phyloP scores from a whole-genome alignment of 2,888 invertebrate genomes.

The Cacoxenus indagator region DNA sequence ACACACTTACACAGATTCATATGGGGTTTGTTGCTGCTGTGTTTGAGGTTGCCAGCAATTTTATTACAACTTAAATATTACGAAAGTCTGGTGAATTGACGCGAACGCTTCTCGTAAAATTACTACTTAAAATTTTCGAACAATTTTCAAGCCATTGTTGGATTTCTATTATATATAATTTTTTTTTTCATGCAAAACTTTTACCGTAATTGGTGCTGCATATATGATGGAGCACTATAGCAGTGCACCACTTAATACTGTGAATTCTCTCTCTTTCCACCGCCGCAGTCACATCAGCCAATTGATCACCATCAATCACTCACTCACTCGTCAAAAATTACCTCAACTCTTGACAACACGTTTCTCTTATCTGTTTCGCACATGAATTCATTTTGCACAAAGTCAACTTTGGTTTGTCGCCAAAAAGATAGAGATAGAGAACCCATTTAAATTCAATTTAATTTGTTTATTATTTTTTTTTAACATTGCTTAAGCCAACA shows the following conservation, averaged over 20 bases:
- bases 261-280: too few species aligned
- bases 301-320: too few species aligned
- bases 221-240: too few species aligned
- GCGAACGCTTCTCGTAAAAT: neutral
- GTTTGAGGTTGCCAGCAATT: neutral
- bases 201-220: too few species aligned
- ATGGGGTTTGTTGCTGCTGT: neutral
- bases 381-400: conserved; percentile 15
- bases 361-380: conserved; percentile 13
- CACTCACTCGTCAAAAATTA: neutral
- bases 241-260: too few species aligned
- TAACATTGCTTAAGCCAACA: neutral
- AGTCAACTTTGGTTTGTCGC: neutral
- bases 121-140: too few species aligned
- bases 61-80: conserved; percentile 9
- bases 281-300: too few species aligned
- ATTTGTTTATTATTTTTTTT: too few species aligned
- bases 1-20: neutral
- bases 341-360: neutral
- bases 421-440: neutral
- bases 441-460: too few species aligned
- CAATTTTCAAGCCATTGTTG: too few species aligned
- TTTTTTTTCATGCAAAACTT: too few species aligned
- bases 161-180: too few species aligned
- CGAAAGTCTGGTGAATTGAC: neutral